Conservation (phyloP, 2,113 vertebrate species). For the Benitochromis conjunctus region DNA sequence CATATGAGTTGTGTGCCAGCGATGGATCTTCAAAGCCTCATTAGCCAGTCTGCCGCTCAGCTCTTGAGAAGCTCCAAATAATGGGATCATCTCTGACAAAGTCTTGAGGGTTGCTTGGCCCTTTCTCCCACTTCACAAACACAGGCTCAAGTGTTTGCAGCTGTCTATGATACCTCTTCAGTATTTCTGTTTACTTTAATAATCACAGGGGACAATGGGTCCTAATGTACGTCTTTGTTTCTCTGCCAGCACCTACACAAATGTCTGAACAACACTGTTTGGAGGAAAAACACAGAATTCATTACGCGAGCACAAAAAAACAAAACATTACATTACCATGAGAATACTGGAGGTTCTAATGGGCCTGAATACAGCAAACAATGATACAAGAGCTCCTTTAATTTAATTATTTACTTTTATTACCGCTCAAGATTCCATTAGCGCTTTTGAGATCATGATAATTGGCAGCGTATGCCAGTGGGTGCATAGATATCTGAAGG, state of each 20-base stretch:
- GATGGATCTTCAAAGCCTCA: slow-evolving; percentile 63
- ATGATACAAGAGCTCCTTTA: slow-evolving; percentile 55
- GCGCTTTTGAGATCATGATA: slow-evolving; percentile 58
- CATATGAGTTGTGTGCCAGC: slow-evolving; percentile 20
- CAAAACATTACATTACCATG: slow-evolving; percentile 66
- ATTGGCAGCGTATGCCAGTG: slow-evolving; percentile 57
- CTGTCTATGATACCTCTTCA: slow-evolving; percentile 62
- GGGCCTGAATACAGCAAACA: slow-evolving; percentile 56
- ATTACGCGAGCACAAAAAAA: slow-evolving; percentile 51
- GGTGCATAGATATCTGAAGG: slow-evolving; percentile 69
- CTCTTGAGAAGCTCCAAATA: slow-evolving; percentile 54
- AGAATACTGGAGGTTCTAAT: slow-evolving; percentile 66
- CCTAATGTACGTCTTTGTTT: slow-evolving; percentile 73
- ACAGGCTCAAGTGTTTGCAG: slow-evolving; percentile 65
- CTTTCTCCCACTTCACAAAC: slow-evolving; percentile 57
- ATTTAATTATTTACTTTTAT: slow-evolving; percentile 70
- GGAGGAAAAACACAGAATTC: slow-evolving; percentile 64
- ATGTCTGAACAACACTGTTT: slow-evolving; percentile 65
- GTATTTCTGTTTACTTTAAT: slow-evolving; percentile 73
- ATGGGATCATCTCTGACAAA: slow-evolving; percentile 54
- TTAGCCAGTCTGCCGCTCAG: neutral
- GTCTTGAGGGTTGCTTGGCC: slow-evolving; percentile 67
- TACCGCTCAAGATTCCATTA: slow-evolving; percentile 73
- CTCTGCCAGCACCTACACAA: slow-evolving; percentile 70
- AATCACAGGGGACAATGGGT: slow-evolving; percentile 58